Evolutionary conservation across 2,888 invertebrate species (phyloP), one percentile per base, ranked within the genome.

Genomic region (Eurytoma californica): DNA sequence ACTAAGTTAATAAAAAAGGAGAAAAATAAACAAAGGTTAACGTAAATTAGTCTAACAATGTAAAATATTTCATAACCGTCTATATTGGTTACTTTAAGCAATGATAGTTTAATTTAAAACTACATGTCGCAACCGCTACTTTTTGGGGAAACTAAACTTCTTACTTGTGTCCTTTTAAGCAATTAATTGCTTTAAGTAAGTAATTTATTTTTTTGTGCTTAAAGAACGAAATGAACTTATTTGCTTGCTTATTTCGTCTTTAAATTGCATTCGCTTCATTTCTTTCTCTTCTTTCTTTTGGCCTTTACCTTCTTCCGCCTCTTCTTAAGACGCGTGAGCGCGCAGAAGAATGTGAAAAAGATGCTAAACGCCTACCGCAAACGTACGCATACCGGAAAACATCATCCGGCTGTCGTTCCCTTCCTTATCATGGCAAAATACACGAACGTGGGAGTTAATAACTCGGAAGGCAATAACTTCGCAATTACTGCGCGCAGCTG

Each of bases 341-440:
- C 68, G 39, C 68, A 18, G 9, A 53, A 57, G 57, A 68, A 68
- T 68, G 57, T 55, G 57, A 68, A 57, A 55, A 39, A 57, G 57
- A 57, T 18, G 68, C 55, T 57, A 68, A 39, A 39, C 68, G 39
- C 57, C 55, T 55, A 68, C 68, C 68, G 18, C 68, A 68, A 57
- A 39, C 18, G 39, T 7, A 30, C 14, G 30, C 30, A 68, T 39
- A 39, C 57, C 68, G 39, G 68, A 68, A 68, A 68, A 57, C n/a
- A 57, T 68, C 68, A 68, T 68, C 68, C 68, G 68, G 68, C 30
- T 57, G 57, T 30, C 68, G 28, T 68, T 57, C 18, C 39, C 57
- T 55, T 68, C 57, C 57, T 39, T 57, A 68, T 68, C 57, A 57
- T 18, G 39, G 28, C 14, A 24, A 24, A 7, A 67, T 55, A 55